Evolutionary conservation across 2,888 invertebrate species (phyloP), one percentile per base, ranked within the genome.

Genomic region (Bruchidius siliquastri): DNA sequence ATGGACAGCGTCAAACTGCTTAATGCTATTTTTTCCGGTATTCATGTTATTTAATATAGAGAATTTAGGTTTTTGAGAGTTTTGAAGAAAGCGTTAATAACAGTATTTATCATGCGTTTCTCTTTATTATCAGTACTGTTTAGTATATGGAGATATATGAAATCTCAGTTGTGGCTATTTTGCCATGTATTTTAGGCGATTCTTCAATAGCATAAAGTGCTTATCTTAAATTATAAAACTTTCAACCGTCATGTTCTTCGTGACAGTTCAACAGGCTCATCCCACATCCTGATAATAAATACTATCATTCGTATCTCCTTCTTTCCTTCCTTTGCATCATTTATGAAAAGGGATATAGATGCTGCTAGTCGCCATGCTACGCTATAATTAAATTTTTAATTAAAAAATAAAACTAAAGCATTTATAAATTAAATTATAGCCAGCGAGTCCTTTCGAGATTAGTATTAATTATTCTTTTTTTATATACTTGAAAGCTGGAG

Each of bases 401-500:
- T 49, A 49, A 49, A 26, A 49, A 49, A 49, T 49, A 49, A 49
- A 13, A 13, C 49, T 49, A 49, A 13, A 49, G 49, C 49, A 49
- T 3, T 49, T 49, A 49, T 49, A 49, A 49, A 49, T 49, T 49
- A 49, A 49, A 49, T 49, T 49, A 49, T 49, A 26, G 26, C 18
- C 49, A 13, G 49, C 49, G 49, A 49, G 6, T 49, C 49, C 13
- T 49, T 49, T 49, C 49, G 49, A 49, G 49, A 49, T 49, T 49
- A 49, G 49, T 49, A 49, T 49, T 49, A 49, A 49, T 49, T 49
- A 49, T 49, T 49, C 13, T 13, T 49, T 49, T 49, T 49, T 49
- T 49, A 49, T 49, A 49, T 66, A 71, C 69, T 69, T 69, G 26
- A 69, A 22, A 30, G 22, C 30, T 69, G 69, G 69, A 69, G 1